These are phyloP conservation scores for Chouioia cunea DNA, from an alignment of 2,888 invertebrate genomes.

Conservation along the genomic window DNA sequence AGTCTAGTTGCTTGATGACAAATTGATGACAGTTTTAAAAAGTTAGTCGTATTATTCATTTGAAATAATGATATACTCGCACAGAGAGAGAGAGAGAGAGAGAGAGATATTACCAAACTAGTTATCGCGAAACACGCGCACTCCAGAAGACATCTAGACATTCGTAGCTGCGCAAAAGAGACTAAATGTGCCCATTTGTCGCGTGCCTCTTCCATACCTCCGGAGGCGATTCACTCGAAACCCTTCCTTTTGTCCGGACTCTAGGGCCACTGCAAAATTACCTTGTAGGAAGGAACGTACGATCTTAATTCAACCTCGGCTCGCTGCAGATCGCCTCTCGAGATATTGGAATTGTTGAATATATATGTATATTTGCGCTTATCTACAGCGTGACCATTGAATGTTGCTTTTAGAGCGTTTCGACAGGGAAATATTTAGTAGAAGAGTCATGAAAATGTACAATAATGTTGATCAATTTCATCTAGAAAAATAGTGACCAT, in stretches of 20 bases:
- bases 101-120: too few species aligned
- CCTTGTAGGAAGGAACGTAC: slow-evolving; percentile 37
- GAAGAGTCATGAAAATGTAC: too few species aligned
- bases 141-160: slow-evolving; percentile 43
- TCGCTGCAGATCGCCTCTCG: slow-evolving; percentile 24
- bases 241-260: slow-evolving; percentile 46
- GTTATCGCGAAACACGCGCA: too few species aligned
- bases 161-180: slow-evolving; percentile 61
- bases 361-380: slow-evolving; percentile 19
- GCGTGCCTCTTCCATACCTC: slow-evolving; percentile 51
- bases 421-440: too few species aligned
- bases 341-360: slow-evolving; percentile 40
- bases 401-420: too few species aligned
- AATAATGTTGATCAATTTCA: too few species aligned
- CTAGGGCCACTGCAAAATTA: slow-evolving; percentile 35
- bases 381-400: too few species aligned
- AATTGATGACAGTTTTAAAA: too few species aligned
- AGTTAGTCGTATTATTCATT: too few species aligned
- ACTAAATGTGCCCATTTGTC: slow-evolving; percentile 67
- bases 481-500: too few species aligned
- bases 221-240: slow-evolving; percentile 61
- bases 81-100: background rate
- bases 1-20: too few species aligned
- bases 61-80: slow-evolving; percentile 1
- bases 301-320: slow-evolving; percentile 49